phyloP scores from a whole-genome alignment of 2,113 vertebrate genomes.

The Eleginops maclovinus region DNA sequence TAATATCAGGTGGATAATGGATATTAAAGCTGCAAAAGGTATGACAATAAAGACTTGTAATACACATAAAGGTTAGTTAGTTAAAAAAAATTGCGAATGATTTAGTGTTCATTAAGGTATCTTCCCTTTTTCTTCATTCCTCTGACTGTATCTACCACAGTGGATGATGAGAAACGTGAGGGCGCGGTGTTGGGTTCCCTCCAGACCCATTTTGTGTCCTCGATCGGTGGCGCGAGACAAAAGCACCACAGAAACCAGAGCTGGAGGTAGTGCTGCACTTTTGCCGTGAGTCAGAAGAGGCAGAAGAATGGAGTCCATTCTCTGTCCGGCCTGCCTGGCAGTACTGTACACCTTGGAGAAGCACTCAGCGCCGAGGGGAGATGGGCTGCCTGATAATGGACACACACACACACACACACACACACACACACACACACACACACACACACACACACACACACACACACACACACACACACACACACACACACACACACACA shows the following conservation, averaged over 20 bases:
- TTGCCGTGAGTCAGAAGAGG: conserved; percentile 56
- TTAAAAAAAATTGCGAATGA: not conserved
- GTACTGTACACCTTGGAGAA: conserved; percentile 79
- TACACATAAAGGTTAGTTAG: not conserved
- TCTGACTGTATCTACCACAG: conserved; percentile 54
- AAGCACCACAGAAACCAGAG: conserved; percentile 82
- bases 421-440: conserved; percentile 40
- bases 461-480: conserved; percentile 33
- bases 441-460: conserved; percentile 37
- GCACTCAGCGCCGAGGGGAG: conserved; percentile 74
- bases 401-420: conserved; percentile 48
- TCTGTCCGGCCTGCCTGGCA: conserved; percentile 54
- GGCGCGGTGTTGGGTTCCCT: conserved; percentile 78
- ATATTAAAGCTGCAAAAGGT: not conserved
- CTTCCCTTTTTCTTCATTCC: conserved; percentile 13
- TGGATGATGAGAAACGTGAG: conserved; percentile 68
- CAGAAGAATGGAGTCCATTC: conserved; percentile 81
- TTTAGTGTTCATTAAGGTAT: conserved; percentile 6
- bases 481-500: conserved; percentile 34
- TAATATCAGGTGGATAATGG: conserved; percentile 3
- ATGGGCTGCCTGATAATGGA: conserved; percentile 76
- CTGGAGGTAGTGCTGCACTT: conserved; percentile 68
- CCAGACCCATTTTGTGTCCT: conserved; percentile 81
- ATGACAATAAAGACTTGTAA: no score
- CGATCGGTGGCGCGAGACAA: conserved; percentile 77